Conservation (phyloP, 2,888 invertebrate species). For the Caenorhabditis sp. region DNA sequence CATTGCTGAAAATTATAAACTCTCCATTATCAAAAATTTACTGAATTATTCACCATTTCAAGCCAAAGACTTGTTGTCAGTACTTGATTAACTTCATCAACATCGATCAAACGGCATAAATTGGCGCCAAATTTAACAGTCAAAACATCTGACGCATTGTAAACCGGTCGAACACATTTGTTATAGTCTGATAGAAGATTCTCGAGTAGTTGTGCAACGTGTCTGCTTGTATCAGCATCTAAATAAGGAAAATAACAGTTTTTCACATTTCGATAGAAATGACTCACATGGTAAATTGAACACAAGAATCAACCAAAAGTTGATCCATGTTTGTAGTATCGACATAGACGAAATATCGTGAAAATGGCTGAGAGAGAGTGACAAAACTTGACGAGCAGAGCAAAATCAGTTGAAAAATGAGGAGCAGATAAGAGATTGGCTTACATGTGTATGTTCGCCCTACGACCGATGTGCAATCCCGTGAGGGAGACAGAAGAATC, state of each 20-base stretch:
- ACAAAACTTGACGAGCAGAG: slow-evolving; percentile 13
- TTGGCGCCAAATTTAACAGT: slow-evolving; percentile 56
- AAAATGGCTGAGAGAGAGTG: slow-evolving; percentile 30
- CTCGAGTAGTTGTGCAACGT: slow-evolving; percentile 49
- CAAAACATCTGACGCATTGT: slow-evolving; percentile 55
- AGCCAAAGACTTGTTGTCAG: slow-evolving; percentile 61
- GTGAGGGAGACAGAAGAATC: neutral
- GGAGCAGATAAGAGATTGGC: slow-evolving; percentile 1
- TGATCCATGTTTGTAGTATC: slow-evolving; percentile 3
- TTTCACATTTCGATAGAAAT: neutral
- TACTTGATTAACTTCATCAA: slow-evolving; percentile 60
- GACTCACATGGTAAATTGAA: slow-evolving; percentile 5
- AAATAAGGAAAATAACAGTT: too few relatives aligned
- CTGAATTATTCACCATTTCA: slow-evolving; percentile 47
- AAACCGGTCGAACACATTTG: slow-evolving; percentile 52
- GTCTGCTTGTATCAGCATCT: slow-evolving; percentile 21
- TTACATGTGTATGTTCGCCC: neutral
- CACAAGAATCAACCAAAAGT: neutral
- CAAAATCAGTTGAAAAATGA: neutral
- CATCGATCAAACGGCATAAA: slow-evolving; percentile 57
- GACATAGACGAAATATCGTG: slow-evolving; percentile 1
- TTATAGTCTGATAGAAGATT: slow-evolving; percentile 53
- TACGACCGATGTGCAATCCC: neutral
- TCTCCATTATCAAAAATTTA: neutral
- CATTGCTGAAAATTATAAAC: slow-evolving; percentile 75